These are phyloP conservation scores for Dasysyrphus albostriatus DNA, from an alignment of 2,888 invertebrate genomes.

Conservation along the genomic window DNA sequence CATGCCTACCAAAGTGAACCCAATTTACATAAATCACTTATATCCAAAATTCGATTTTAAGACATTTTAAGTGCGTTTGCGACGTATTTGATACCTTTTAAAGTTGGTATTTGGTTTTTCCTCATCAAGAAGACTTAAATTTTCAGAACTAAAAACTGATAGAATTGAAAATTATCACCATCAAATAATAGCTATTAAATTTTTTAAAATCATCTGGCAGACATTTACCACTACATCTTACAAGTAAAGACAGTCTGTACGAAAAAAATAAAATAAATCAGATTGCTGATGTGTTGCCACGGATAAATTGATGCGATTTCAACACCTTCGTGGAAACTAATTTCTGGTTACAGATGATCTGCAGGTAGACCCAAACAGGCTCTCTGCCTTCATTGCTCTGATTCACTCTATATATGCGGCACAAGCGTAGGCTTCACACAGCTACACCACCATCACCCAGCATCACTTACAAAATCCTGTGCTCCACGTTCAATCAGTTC, in stretches of 20 bases:
- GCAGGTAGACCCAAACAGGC: slow-evolving; percentile 18
- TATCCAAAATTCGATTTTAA: too few species aligned
- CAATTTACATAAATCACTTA: too few species aligned
- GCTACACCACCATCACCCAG: slow-evolving; percentile 4
- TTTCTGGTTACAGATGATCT: slow-evolving; percentile 65
- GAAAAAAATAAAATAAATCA: slow-evolving; percentile 41
- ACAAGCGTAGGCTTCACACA: slow-evolving; percentile 64
- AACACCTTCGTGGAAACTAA: slow-evolving; percentile 76
- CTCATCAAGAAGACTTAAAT: too few species aligned
- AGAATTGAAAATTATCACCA: too few species aligned
- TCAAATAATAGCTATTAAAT: too few species aligned
- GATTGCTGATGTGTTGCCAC: slow-evolving; percentile 61
- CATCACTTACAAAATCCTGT: slow-evolving; percentile 29
- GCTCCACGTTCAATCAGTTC: slow-evolving; percentile 48
- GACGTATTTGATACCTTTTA: too few species aligned
- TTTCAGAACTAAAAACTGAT: too few species aligned
- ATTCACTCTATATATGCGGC: slow-evolving; percentile 29
- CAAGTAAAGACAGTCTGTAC: slow-evolving; percentile 25
- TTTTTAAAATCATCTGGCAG: too few species aligned
- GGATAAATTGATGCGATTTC: slow-evolving; percentile 75
- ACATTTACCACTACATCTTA: background rate
- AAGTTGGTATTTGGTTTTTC: too few species aligned
- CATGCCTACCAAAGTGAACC: too few species aligned
- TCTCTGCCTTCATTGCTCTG: slow-evolving; percentile 40
- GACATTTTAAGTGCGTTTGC: too few species aligned